phyloP scores from a whole-genome alignment of 2,797 vertebrate genomes.

The Perodicticus potto region DNA sequence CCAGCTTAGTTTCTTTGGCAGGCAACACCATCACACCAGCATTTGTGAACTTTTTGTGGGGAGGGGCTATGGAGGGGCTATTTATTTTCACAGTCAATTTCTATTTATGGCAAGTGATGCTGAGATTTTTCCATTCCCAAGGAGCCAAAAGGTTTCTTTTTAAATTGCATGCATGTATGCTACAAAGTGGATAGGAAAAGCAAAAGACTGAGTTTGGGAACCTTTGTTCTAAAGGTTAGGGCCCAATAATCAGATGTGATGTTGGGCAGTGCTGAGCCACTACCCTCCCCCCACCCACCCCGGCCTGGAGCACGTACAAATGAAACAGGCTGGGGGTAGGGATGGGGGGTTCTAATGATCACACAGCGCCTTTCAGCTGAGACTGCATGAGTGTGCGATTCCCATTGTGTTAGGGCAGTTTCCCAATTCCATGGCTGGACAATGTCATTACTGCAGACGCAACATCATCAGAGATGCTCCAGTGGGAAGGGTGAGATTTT shows the following conservation, averaged over 20 bases:
- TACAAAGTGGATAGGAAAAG: neutral
- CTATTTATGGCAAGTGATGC: conserved; percentile 20
- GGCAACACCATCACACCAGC: neutral
- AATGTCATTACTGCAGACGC: neutral
- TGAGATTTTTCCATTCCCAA: conserved; percentile 29
- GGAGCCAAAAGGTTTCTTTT: conserved; percentile 23
- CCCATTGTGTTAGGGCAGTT: neutral
- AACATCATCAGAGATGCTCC: neutral
- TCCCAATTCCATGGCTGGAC: neutral
- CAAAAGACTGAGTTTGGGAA: neutral
- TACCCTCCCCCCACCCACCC: too few species aligned
- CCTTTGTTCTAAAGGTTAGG: neutral
- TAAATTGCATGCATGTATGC: neutral
- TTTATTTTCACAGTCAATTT: neutral
- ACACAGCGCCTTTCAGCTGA: neutral
- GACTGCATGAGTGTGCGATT: neutral
- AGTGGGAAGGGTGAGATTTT: neutral
- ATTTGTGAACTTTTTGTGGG: neutral
- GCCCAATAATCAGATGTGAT: neutral
- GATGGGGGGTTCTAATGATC: neutral
- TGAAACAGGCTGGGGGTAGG: neutral
- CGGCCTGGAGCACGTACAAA: accelerated
- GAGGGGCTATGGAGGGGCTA: neutral
- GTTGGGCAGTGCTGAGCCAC: neutral
- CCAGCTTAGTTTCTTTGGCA: neutral